phyloP scores from a whole-genome alignment of 2,888 invertebrate species.

The Mythimna loreyi region DNA sequence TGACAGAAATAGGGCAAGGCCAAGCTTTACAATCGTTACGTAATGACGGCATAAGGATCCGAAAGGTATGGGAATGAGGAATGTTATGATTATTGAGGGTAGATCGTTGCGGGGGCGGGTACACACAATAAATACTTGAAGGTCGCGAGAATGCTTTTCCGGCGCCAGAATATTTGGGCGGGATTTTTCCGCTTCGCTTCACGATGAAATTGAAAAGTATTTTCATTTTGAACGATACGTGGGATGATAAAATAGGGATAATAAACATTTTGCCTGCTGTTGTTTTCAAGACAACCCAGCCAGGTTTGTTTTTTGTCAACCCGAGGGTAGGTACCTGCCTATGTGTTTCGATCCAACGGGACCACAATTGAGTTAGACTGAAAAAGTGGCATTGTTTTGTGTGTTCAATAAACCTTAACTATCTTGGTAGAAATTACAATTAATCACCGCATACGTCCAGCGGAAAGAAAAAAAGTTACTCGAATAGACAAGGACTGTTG shows the following conservation, averaged over 20 bases:
- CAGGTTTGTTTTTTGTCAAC: constrained; percentile 9
- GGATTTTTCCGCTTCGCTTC: constrained; percentile 5
- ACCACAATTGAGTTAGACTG: too few species aligned
- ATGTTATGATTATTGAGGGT: constrained; percentile 44
- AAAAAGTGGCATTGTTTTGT: too few species aligned
- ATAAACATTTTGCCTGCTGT: constrained; percentile 7
- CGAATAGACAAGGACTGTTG: too few species aligned
- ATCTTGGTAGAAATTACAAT: too few species aligned
- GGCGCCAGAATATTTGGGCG: constrained; percentile 5
- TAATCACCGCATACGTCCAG: too few species aligned
- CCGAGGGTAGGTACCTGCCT: not conserved
- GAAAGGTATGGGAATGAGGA: constrained; percentile 30
- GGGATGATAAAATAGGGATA: not conserved
- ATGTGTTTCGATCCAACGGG: too few species aligned
- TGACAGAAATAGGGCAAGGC: constrained; percentile 77
- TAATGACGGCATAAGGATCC: constrained; percentile 50
- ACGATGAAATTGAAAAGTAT: constrained; percentile 22
- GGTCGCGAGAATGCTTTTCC: constrained; percentile 22
- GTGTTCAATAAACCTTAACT: too few species aligned
- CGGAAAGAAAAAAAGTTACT: too few species aligned
- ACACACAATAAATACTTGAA: constrained; percentile 25
- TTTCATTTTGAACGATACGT: constrained; percentile 10
- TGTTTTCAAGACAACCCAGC: not conserved
- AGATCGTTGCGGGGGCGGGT: constrained; percentile 6
- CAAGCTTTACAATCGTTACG: constrained; percentile 64